Base-by-base conservation (phyloP, 2,113 vertebrate genomes). In the Callospermophilus lateralis region DNA sequence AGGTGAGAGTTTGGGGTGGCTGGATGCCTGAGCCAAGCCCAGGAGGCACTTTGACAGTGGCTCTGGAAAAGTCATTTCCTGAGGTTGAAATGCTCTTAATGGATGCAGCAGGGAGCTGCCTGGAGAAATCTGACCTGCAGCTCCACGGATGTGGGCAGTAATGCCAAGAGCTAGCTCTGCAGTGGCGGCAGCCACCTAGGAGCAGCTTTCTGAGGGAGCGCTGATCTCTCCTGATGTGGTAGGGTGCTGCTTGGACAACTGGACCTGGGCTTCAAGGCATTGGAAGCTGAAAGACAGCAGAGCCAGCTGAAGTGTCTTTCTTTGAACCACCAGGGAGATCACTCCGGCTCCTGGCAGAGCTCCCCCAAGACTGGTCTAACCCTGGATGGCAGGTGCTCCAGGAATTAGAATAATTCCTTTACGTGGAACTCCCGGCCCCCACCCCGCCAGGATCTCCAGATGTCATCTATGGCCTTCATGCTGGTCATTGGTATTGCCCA, bases 1-100 rank as follows among this genome's bases (percentile, higher is more conserved):
- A 22, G 37, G 63, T 39, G 30, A 85, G 68, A 51, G 32, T 83
- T 93, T 67, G 8, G 28, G 51, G 72, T 80, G 55, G 30, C 32
- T 84, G 48, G 51, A 76, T 6, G 51, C 4, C n/a, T 68, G 61
- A 72, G 19, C 78, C 61, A 68, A 81, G 73, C 19, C 86, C 53
- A 2, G 17, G 90, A 77, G 74, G 48, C 32, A 10, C 26, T 34
- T 22, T 34, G 55, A 67, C 63, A 84, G 55, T 28, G 2, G 19
- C 53, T 78, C 92, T 96, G 90, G 77, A 45, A 93, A 96, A 92
- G 74, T 90, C 51, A 95, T 95, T 97, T 97, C 81, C 90, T 74
- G 58, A 85, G 77, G 32, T 63, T 34, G 15, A 84, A 87, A 51
- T 11, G 51, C 91, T 80, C 37, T 73, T 94, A 83, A 95, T 0